Evolutionary conservation across 2,888 invertebrate genomes (phyloP).

Genomic region (Furcula furcula): DNA sequence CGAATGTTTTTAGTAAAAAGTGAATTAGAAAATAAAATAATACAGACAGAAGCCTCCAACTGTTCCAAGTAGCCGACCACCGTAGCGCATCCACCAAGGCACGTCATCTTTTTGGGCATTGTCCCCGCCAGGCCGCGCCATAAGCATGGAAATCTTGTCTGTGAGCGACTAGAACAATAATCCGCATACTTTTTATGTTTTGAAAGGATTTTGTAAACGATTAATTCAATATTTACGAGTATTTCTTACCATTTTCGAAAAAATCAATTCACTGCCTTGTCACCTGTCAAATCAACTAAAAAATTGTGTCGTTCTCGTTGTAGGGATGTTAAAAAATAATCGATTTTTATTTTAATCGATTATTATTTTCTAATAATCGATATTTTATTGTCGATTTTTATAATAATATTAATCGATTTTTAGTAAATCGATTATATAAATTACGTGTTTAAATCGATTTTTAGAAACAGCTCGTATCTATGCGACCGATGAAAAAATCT

Average conservation of each 20-base stretch:
- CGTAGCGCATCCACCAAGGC: slow-evolving; percentile 95
- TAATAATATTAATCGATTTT: too few relatives aligned
- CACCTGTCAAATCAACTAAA: slow-evolving; percentile 53
- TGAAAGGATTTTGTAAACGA: slow-evolving; percentile 6
- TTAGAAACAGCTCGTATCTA: too few relatives aligned
- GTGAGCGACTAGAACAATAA: slow-evolving; percentile 84
- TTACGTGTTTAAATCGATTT: too few relatives aligned
- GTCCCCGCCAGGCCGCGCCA: slow-evolving; percentile 91
- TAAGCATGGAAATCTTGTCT: slow-evolving; percentile 89
- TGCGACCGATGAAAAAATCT: too few relatives aligned
- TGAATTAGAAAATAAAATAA: slow-evolving; percentile 25
- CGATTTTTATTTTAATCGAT: too few relatives aligned
- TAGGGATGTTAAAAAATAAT: too few relatives aligned
- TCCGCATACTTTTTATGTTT: slow-evolving; percentile 30
- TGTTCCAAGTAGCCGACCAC: slow-evolving; percentile 90
- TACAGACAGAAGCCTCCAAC: slow-evolving; percentile 92
- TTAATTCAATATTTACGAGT: slow-evolving; percentile 39
- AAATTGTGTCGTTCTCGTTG: slow-evolving; percentile 11
- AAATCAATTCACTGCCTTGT: slow-evolving; percentile 75
- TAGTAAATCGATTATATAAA: too few relatives aligned
- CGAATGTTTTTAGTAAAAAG: too few relatives aligned
- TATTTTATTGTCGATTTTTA: too few relatives aligned
- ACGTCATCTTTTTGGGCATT: slow-evolving; percentile 89
- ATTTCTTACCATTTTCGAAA: slow-evolving; percentile 72
- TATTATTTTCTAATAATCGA: too few relatives aligned